Base-by-base conservation (phyloP, 2,797 vertebrate genomes). In the Simalia tracyae region DNA sequence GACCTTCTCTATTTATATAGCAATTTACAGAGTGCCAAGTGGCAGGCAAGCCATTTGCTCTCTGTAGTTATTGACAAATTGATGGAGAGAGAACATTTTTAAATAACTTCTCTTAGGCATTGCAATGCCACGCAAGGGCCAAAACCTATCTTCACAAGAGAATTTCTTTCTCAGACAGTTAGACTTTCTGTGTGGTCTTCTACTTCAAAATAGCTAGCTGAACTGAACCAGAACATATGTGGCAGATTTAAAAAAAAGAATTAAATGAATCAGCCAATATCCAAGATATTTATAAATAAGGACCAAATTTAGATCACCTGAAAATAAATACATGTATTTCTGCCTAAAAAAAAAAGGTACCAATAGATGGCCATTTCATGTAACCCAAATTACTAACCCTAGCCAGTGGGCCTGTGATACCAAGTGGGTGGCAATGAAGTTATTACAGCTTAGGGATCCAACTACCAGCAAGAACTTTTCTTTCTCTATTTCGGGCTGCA, bases 1-100 rank as follows among this genome's bases (percentile, higher is more conserved):
- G 93, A 92, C 92, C 93, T 22, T 0, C 89, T 61, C 87, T 97
- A 87, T 97, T 97, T 97, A 95, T 92, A 95, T 84, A 94, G 88
- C 54, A 66, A 91, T 68, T 76, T 89, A 93, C 89, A 91, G 87
- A 88, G 22, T 0, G 0, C 89, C 86, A 17, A 0, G 1, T 85
- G 0, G 0, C 89, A 63, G 90, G 61, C 60, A 87, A 5, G 63
- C 89, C 0, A 0, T 36, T 63, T 22, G 89, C 86, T 94, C 91
- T 92, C 84, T 72, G 81, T 86, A 50, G 0, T 5, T 90, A 89
- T 93, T 95, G 31, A 17, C 50, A 57, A 92, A 87, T 86, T 36
- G 85, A 86, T 86, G 54, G 28, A 31, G 28, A 14, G 28, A 56
- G 54, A 19, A 50, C 28, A 22, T 92, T 94, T 94, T 86, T 22